Evolutionary conservation across 2,888 invertebrate species (phyloP).

Genomic region (Lissonota sp.): DNA sequence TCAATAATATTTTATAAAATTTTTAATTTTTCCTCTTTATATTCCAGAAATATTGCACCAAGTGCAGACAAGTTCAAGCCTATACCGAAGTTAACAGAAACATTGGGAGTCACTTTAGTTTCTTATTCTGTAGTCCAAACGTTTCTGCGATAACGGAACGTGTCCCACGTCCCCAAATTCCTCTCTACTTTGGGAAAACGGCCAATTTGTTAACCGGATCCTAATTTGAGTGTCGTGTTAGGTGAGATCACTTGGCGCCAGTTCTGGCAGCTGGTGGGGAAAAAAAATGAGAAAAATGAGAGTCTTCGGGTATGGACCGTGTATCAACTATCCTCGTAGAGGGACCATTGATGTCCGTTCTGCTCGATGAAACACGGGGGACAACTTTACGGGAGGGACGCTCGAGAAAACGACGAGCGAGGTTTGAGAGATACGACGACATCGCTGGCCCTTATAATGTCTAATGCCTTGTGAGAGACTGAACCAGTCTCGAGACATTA

Average conservation of each 20-base stretch:
- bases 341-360: conserved; percentile 19
- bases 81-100: too few relatives aligned
- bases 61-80: too few relatives aligned
- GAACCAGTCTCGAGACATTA: conserved; percentile 64
- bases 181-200: conserved; percentile 37
- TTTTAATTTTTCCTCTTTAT: too few relatives aligned
- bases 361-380: conserved; percentile 25
- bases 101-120: too few relatives aligned
- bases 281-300: conserved; percentile 13
- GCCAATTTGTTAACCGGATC: conserved; percentile 72
- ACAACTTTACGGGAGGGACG: conserved; percentile 27
- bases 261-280: conserved; percentile 16
- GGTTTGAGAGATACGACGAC: conserved; percentile 56
- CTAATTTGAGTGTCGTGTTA: conserved; percentile 62
- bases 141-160: neutral
- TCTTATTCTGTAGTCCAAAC: too few relatives aligned
- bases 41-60: too few relatives aligned
- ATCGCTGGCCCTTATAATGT: conserved; percentile 46
- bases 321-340: conserved; percentile 49
- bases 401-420: conserved; percentile 42
- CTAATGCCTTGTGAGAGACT: conserved; percentile 34
- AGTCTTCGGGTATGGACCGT: conserved; percentile 62
- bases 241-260: conserved; percentile 65
- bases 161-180: conserved; percentile 10
- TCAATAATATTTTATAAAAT: too few relatives aligned